These are phyloP conservation scores for Halcyon malimbica DNA, from an alignment of 2,113 vertebrate species.

Conservation along the genomic window DNA sequence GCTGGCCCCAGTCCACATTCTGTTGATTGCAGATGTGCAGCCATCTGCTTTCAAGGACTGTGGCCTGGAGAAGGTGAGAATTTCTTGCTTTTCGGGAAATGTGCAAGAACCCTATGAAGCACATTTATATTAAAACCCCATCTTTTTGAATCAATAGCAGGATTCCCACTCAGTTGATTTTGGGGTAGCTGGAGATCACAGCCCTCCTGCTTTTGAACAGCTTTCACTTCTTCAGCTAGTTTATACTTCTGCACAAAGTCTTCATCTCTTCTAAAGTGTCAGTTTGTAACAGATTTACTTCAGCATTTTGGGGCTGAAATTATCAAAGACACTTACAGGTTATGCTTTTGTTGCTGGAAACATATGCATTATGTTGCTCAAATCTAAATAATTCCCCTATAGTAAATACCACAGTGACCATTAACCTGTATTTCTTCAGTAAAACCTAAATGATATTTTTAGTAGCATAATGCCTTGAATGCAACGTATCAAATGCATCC, in stretches of 20 bases:
- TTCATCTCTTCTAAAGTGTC: neutral
- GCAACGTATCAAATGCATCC: neutral
- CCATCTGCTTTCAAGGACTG: neutral
- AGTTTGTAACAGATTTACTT: neutral
- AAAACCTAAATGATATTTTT: neutral
- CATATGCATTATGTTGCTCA: neutral
- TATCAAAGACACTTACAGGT: neutral
- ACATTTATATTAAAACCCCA: neutral
- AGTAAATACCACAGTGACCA: neutral
- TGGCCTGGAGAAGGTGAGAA: neutral
- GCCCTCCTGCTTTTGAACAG: neutral
- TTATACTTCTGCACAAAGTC: neutral
- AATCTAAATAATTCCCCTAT: neutral
- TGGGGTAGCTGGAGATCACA: neutral
- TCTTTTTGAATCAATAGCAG: neutral
- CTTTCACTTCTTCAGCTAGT: neutral
- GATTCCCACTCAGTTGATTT: neutral
- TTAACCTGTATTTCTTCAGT: neutral
- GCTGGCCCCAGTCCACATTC: neutral
- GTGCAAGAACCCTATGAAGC: neutral
- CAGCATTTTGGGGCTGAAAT: neutral
- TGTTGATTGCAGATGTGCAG: neutral
- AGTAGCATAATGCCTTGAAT: neutral
- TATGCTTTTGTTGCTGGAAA: neutral
- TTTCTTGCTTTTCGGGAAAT: neutral